phyloP scores from a whole-genome alignment of 2,797 vertebrate genomes.

The Thamnophis elegans region DNA sequence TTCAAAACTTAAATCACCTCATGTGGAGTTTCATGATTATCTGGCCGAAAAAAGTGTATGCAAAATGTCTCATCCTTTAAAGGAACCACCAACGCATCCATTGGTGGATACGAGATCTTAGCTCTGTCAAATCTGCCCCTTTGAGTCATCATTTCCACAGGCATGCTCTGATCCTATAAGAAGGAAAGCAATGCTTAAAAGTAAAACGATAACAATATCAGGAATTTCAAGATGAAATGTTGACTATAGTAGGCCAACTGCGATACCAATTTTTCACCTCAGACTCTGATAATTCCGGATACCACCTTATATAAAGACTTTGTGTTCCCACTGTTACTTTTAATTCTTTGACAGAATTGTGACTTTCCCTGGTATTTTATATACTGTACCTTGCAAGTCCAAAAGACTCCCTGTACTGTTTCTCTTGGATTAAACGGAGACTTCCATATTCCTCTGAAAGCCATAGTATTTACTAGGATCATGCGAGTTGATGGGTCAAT shows the following conservation, averaged over 20 bases:
- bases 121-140: constrained; percentile 40
- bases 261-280: neutral
- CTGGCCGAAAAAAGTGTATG: constrained; percentile 55
- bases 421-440: constrained; percentile 69
- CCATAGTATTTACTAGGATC: constrained; percentile 52
- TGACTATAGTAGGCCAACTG: neutral
- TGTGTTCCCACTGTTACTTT: neutral
- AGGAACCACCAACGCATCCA: constrained; percentile 54
- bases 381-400: constrained; percentile 71
- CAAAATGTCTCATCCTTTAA: constrained; percentile 23
- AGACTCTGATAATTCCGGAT: neutral
- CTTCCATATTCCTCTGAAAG: constrained; percentile 84
- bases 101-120: constrained; percentile 6
- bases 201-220: neutral
- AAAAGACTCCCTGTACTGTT: constrained; percentile 80
- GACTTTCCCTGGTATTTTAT: neutral
- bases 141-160: constrained; percentile 62
- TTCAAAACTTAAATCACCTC: constrained; percentile 45
- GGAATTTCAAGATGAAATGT: neutral
- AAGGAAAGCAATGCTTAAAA: neutral
- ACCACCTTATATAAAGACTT: neutral
- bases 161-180: constrained; percentile 47
- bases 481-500: constrained; percentile 69
- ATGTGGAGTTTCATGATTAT: neutral
- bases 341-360: neutral